Percentiles rank a stretch among this genome's conserved stretches.
Conservation (phyloP, 2,888 invertebrate genomes). For the Philonicus albiceps region DNA sequence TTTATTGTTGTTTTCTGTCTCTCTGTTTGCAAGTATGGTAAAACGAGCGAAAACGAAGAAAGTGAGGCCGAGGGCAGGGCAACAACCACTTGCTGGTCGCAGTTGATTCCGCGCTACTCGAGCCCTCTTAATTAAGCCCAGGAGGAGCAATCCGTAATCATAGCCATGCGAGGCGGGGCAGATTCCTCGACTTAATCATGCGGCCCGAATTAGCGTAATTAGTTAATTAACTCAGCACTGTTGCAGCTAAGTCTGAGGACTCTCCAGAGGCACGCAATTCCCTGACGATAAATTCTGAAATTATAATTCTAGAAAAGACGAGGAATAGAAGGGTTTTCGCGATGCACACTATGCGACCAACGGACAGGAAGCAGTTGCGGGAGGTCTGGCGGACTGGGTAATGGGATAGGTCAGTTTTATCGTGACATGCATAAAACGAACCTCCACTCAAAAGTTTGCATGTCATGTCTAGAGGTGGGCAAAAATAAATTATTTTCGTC, state of each 20-base stretch:
- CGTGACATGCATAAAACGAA: not conserved
- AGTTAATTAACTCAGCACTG: conserved; percentile 42
- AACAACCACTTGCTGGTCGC: not conserved
- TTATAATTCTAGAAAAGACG: conserved; percentile 39
- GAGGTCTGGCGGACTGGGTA: conserved; percentile 14
- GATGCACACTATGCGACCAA: not conserved
- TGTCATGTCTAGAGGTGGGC: not conserved
- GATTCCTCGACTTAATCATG: not conserved
- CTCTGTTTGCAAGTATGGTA: not conserved
- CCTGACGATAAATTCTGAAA: conserved; percentile 40
- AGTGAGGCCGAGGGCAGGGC: not conserved
- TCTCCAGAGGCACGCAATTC: conserved; percentile 1
- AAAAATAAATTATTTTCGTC: conserved; percentile 43
- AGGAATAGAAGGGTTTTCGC: not conserved
- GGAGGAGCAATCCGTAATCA: not conserved
- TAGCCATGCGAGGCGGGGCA: not conserved
- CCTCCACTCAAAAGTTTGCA: not conserved
- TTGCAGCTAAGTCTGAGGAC: not conserved
- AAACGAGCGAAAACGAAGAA: not conserved
- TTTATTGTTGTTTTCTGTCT: conserved; percentile 9
- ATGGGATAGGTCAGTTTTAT: conserved; percentile 43
- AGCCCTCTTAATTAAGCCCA: conserved; percentile 15
- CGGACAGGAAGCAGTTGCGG: not conserved
- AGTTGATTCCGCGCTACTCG: not conserved
- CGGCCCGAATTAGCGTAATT: conserved; percentile 30